These are phyloP conservation scores for Rhea americana DNA, from an alignment of 2,113 vertebrate species.

Conservation along the genomic window DNA sequence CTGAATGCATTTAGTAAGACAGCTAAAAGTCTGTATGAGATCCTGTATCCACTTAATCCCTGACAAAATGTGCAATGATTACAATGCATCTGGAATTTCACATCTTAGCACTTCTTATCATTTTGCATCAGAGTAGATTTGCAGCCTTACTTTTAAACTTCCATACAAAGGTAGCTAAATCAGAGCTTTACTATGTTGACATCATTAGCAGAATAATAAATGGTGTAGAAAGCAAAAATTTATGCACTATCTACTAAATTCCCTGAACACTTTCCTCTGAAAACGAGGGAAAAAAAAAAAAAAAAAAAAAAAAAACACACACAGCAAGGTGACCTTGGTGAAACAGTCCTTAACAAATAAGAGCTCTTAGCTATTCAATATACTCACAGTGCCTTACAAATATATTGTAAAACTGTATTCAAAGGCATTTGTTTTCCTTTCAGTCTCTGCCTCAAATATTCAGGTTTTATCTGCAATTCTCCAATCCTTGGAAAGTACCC, in stretches of 20 bases:
- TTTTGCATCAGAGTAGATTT: not conserved
- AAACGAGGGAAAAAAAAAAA: not conserved
- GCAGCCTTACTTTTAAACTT: not conserved
- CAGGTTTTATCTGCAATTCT: not conserved
- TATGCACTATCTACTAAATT: not conserved
- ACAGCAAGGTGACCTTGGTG: not conserved
- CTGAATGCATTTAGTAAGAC: not conserved
- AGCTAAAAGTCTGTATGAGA: not conserved
- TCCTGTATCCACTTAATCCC: not conserved
- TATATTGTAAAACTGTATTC: not conserved
- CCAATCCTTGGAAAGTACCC: not conserved
- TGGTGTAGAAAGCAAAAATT: not conserved
- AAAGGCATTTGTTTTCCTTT: not conserved
- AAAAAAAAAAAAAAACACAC: no score
- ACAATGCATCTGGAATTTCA: not conserved
- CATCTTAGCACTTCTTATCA: not conserved
- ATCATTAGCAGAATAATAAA: not conserved
- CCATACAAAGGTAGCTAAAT: not conserved
- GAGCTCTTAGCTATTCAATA: not conserved
- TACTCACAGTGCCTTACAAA: not conserved
- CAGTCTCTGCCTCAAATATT: not conserved
- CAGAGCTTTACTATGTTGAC: not conserved
- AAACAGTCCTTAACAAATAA: not conserved
- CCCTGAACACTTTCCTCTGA: not conserved
- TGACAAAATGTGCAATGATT: not conserved